A percentile compares a stretch with the other conserved stretches of the same genome.
phyloP scores from a whole-genome alignment of 2,113 vertebrate genomes.

The Eretmochelys imbricata region DNA sequence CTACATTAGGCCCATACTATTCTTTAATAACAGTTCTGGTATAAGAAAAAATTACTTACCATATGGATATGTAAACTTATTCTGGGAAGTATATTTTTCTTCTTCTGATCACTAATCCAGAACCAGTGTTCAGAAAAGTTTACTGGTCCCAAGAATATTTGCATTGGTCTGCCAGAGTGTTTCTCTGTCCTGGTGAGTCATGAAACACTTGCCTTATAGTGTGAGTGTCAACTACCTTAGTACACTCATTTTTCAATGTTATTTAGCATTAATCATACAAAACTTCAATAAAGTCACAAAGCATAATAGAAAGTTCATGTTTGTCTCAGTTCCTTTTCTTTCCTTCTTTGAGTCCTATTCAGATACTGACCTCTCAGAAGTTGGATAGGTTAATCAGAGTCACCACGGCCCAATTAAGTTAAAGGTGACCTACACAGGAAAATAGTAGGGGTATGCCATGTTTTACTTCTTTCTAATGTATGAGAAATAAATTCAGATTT shows the following conservation, averaged over 20 bases:
- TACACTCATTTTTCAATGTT: neutral
- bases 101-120: neutral
- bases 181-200: neutral
- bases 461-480: constrained; percentile 13
- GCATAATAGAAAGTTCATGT: neutral
- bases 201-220: neutral
- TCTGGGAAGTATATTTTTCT: neutral
- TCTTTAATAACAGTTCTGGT: neutral
- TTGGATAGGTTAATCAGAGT: neutral
- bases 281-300: neutral
- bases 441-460: neutral
- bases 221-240: neutral
- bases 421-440: constrained; percentile 16
- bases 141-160: neutral
- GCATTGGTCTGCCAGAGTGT: rapidly evolving
- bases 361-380: neutral
- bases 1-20: neutral
- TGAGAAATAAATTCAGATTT: neutral
- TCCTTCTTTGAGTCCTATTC: neutral
- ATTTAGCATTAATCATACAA: neutral
- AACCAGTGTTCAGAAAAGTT: neutral
- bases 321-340: neutral
- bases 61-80: neutral
- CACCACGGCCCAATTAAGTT: neutral
- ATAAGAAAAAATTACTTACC: neutral